Conservation (phyloP, 2,113 vertebrate genomes). For the Notechis scutatus region DNA sequence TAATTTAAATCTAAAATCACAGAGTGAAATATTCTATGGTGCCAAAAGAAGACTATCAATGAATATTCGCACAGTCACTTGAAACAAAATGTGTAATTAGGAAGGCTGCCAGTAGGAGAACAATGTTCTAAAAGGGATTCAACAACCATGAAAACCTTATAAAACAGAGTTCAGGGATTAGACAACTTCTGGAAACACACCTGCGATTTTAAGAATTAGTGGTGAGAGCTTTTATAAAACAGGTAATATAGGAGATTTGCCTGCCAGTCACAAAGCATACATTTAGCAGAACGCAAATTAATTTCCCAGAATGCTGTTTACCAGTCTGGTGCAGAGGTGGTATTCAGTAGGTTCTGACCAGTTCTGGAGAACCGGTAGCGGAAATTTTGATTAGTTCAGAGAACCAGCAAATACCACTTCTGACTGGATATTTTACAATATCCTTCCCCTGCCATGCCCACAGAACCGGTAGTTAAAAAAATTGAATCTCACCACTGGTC, state of each 20-base stretch:
- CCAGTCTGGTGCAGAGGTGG: background rate
- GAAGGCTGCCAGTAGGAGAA: background rate
- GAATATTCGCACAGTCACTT: background rate
- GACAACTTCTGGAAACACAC: background rate
- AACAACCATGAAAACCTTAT: background rate
- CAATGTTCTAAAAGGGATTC: background rate
- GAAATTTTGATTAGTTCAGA: too few species aligned
- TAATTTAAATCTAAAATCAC: background rate
- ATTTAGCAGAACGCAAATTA: background rate
- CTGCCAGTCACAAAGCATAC: background rate
- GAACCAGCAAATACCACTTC: too few species aligned
- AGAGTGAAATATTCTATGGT: background rate
- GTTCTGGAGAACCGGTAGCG: too few species aligned
- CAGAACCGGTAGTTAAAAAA: too few species aligned
- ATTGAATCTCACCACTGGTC: too few species aligned
- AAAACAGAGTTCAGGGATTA: background rate
- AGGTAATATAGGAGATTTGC: background rate
- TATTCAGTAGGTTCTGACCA: too few species aligned
- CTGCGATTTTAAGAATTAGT: background rate
- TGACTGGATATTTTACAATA: too few species aligned
- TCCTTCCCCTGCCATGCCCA: too few species aligned
- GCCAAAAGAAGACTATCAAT: background rate
- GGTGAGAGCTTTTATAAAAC: background rate
- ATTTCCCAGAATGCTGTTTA: background rate
- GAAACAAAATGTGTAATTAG: background rate